These are phyloP conservation scores for Hystrix brachyura DNA, from an alignment of 2,113 vertebrate species.

Conservation along the genomic window DNA sequence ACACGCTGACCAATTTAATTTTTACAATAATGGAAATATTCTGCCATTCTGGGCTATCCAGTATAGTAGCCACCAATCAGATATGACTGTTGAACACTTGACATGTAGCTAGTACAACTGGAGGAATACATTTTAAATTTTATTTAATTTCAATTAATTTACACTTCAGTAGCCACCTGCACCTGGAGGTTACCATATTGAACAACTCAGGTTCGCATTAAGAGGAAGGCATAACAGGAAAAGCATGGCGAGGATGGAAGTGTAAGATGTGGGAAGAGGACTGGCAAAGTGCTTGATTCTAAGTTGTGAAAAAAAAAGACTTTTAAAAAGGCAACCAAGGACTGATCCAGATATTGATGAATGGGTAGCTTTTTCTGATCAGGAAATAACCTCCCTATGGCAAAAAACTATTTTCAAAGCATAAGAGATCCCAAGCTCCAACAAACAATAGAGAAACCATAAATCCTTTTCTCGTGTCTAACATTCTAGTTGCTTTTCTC, in stretches of 20 bases:
- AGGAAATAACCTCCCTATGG: constrained; percentile 25
- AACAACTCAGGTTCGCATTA: background rate
- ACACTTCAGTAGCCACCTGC: background rate
- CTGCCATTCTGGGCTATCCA: background rate
- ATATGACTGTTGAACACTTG: background rate
- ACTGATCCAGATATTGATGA: background rate
- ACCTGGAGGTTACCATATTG: background rate
- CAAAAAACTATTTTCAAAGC: constrained; percentile 62
- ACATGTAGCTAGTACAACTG: background rate
- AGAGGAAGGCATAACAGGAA: background rate
- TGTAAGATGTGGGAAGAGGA: background rate
- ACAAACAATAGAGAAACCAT: constrained; percentile 37
- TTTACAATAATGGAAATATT: background rate
- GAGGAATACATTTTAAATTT: background rate
- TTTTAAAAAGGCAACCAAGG: background rate
- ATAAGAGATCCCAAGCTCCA: constrained; percentile 1
- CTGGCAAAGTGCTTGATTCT: background rate
- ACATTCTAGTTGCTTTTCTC: background rate
- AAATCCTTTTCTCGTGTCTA: background rate
- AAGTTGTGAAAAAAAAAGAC: background rate
- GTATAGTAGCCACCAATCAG: background rate
- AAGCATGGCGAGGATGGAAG: background rate
- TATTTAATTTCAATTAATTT: constrained; percentile 40
- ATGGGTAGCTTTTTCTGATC: constrained; percentile 50
- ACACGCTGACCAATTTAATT: accelerated